Conservation (phyloP, 2,113 vertebrate genomes). For the Microtus pennsylvanicus region DNA sequence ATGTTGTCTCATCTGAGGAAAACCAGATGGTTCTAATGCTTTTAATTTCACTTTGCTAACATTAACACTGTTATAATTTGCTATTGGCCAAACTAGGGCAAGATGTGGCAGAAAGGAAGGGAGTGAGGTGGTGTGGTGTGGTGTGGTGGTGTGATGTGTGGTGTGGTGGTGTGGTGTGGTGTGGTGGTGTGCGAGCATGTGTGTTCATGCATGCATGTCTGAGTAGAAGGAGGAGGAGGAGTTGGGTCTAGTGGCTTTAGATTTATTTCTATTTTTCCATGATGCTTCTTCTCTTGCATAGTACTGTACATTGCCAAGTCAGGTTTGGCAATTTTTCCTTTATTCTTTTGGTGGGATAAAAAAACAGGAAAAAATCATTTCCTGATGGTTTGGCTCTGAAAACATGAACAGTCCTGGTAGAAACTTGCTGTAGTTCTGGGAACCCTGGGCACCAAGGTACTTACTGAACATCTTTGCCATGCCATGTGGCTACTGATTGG, state of each 20-base stretch:
- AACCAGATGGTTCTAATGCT: background rate
- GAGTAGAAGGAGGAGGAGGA: fast-evolving
- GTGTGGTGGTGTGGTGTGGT: background rate
- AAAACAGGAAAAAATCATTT: conserved; percentile 41
- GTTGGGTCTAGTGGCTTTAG: background rate
- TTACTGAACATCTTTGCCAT: background rate
- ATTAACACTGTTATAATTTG: background rate
- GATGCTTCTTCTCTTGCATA: background rate
- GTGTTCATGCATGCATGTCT: no score
- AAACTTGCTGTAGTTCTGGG: conserved; percentile 13
- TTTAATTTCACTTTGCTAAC: background rate
- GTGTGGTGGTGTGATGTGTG: background rate
- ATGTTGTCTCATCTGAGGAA: background rate
- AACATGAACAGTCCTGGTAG: conserved; percentile 15
- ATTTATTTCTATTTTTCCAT: background rate
- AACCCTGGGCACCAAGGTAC: background rate
- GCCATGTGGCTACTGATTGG: background rate
- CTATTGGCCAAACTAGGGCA: background rate
- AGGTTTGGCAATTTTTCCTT: conserved; percentile 51
- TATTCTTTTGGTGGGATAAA: background rate
- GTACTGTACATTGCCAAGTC: background rate
- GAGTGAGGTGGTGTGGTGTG: background rate
- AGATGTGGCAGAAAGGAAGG: background rate
- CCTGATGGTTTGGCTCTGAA: conserved; percentile 63
- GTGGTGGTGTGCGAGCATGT: background rate